Conservation (phyloP, 2,888 invertebrate genomes). For the Gastracanthus pulcherrimus region DNA sequence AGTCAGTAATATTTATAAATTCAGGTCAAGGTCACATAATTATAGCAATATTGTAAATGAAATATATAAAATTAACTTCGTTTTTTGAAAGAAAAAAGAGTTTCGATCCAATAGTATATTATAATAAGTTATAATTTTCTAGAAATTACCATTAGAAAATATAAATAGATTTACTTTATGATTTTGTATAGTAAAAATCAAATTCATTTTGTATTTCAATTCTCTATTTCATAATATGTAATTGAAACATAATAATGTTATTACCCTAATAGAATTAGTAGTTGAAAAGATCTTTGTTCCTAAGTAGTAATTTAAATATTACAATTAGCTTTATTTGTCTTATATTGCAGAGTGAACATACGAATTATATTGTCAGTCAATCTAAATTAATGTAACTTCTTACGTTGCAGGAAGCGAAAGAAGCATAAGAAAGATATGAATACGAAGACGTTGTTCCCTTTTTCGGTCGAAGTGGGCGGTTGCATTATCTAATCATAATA, state of each 20-base stretch:
- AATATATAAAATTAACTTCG: no score
- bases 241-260: neutral
- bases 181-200: neutral
- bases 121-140: no score
- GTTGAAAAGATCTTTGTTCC: neutral
- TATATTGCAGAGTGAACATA: neutral
- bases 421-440: neutral
- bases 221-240: neutral
- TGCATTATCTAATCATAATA: neutral
- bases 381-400: neutral
- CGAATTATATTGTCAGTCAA: neutral
- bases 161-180: no score
- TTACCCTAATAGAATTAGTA: neutral
- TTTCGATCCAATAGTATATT: no score
- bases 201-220: neutral
- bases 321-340: neutral
- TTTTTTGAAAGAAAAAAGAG: no score
- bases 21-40: no score
- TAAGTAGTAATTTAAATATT: neutral
- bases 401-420: constrained; percentile 1
- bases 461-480: neutral
- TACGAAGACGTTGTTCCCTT: neutral
- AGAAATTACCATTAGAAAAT: no score
- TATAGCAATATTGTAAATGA: neutral
- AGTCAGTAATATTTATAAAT: neutral